phyloP scores from a whole-genome alignment of 2,113 vertebrate species.

The Percina caprodes region DNA sequence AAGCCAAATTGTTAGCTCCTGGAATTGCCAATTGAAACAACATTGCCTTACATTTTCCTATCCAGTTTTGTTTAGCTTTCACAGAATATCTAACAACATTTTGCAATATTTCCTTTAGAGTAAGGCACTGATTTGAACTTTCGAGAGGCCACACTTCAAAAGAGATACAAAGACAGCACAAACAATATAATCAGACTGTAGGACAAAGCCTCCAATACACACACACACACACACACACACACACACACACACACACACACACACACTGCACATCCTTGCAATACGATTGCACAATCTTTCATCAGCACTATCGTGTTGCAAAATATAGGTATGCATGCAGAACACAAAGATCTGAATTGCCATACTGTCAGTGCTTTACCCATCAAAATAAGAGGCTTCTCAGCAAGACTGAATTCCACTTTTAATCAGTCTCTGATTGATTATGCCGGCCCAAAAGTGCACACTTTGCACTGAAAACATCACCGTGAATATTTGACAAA shows the following conservation, averaged over 20 bases:
- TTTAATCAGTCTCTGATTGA: conserved; percentile 81
- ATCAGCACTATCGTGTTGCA: conserved; percentile 74
- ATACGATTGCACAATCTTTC: conserved; percentile 68
- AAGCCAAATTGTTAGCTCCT: conserved; percentile 44
- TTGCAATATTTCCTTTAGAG: conserved; percentile 18
- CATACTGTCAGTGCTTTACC: conserved; percentile 60
- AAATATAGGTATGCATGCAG: conserved; percentile 66
- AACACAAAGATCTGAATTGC: conserved; percentile 66
- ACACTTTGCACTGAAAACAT: conserved; percentile 74
- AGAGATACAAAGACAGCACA: conserved; percentile 8
- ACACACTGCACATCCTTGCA: conserved; percentile 30
- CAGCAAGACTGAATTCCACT: conserved; percentile 70
- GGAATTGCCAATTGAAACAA: conserved; percentile 46
- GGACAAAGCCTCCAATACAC: conserved; percentile 23
- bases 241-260: conserved; percentile 10
- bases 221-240: conserved; percentile 4
- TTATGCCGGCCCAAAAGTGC: conserved; percentile 68
- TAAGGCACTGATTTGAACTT: conserved; percentile 8
- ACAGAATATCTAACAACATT: conserved; percentile 39
- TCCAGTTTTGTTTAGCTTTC: conserved; percentile 13
- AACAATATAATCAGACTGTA: conserved; percentile 39
- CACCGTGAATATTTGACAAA: conserved; percentile 81
- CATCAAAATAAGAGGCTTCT: conserved; percentile 72
- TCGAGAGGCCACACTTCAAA: conserved; percentile 12
- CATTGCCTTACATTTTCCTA: conserved; percentile 39